Base-by-base conservation (phyloP, 2,113 vertebrate species). In the Elanus axillaris region DNA sequence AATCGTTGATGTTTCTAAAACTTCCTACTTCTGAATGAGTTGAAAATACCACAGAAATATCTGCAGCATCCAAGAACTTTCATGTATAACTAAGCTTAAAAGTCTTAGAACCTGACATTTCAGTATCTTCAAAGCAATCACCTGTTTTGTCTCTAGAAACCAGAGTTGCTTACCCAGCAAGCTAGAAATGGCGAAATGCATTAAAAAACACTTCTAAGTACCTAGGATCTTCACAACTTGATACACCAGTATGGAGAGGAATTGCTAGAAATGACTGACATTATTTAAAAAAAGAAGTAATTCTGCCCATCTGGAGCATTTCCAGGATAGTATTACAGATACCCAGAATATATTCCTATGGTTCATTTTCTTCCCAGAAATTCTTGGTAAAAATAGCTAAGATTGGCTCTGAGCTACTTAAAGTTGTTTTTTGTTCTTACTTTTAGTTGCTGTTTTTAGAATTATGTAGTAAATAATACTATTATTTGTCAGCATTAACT, bases 351-450 rank as follows among this genome's bases (percentile, higher is more conserved):
- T 95, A 93, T 43, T 47, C 42, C 50, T 80, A 80, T 4, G 7
- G 59, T 79, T 85, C 45, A 45, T 74, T 64, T 96, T 53, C 73
- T 94, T 94, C 86, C 76, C 77, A 77, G 68, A 94, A 95, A 80
- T 84, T 85, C 48, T 29, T 63, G 43, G 31, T 72, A 90, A 96
- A 95, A 96, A 93, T 36, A 97, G 55, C 80, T 43, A 48, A 84
- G 47, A 81, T 36, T 89, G 80, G 79, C 63, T 77, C 42, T 2
- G 3, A 86, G 47, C 75, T 89, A 90, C 25, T 43, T 79, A 34
- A 21, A 63, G 68, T 26, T 81, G 58, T 0, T 45, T 72, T 60
- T 21, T 62, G 17, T 72, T 69, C 31, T 76, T 78, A 56, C 12
- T 87, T 93, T 55, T 60, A 10, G 64, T 45, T 74, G 53, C 43